phyloP scores from a whole-genome alignment of 2,888 invertebrate species.

The Eudasyphora cyanicolor region DNA sequence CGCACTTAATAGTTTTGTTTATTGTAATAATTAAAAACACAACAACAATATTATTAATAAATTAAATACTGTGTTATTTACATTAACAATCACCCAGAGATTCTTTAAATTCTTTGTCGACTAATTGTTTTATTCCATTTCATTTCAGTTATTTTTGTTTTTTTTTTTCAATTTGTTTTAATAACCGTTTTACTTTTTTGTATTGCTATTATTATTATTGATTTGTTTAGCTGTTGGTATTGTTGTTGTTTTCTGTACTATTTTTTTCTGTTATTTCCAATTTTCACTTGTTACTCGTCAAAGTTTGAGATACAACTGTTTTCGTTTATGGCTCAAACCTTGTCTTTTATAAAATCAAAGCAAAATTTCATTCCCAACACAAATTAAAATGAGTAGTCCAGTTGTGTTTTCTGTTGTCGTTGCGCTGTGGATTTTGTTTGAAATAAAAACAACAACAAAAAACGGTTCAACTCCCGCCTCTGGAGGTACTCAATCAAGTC shows the following conservation, averaged over 20 bases:
- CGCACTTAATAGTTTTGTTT: neutral
- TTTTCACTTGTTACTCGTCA: constrained; percentile 66
- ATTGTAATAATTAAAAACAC: constrained; percentile 13
- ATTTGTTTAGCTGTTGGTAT: constrained; percentile 17
- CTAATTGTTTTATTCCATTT: neutral
- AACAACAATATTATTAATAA: too few relatives aligned
- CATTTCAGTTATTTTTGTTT: constrained; percentile 13
- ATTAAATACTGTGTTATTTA: too few relatives aligned
- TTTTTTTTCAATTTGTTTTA: constrained; percentile 30
- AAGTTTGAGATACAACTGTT: constrained; percentile 73
- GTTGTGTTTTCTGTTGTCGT: constrained; percentile 9
- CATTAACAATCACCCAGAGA: neutral
- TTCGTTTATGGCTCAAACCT: constrained; percentile 72
- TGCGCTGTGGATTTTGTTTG: constrained; percentile 35
- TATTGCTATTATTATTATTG: neutral
- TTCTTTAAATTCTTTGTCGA: neutral
- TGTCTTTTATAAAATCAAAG: constrained; percentile 74
- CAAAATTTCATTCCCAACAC: constrained; percentile 59
- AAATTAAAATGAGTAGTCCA: constrained; percentile 11
- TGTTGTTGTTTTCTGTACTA: constrained; percentile 18
- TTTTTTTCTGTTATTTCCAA: constrained; percentile 22
- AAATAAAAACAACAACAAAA: too few relatives aligned
- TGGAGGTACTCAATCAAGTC: too few relatives aligned
- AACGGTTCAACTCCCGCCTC: constrained; percentile 36
- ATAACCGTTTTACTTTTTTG: constrained; percentile 10